phyloP scores from a whole-genome alignment of 2,888 invertebrate genomes.

The Lepeophtheirus nordmannii region DNA sequence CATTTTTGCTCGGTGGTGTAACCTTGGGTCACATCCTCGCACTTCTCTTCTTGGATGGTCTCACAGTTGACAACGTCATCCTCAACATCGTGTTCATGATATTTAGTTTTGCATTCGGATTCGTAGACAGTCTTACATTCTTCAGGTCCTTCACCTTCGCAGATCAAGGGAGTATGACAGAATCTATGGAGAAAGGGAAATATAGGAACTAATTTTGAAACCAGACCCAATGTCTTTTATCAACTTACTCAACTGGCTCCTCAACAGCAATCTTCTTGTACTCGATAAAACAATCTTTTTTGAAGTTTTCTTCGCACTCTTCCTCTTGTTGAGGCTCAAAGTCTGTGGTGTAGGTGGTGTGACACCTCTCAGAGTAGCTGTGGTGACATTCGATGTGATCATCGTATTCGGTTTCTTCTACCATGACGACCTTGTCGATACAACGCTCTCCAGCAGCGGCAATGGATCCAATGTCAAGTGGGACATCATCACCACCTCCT shows the following conservation, averaged over 20 bases:
- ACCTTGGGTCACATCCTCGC: slow-evolving; percentile 11
- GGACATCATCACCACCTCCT: neutral
- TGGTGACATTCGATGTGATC: slow-evolving; percentile 13
- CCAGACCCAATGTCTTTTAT: too few species aligned
- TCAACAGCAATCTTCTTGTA: slow-evolving; percentile 15
- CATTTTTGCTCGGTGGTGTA: slow-evolving; percentile 13
- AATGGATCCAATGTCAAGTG: neutral
- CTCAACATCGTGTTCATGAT: slow-evolving; percentile 18
- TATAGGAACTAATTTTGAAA: too few species aligned
- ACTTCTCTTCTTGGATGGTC: slow-evolving; percentile 11
- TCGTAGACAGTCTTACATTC: slow-evolving; percentile 15
- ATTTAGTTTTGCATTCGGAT: slow-evolving; percentile 1
- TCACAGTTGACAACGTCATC: slow-evolving; percentile 15
- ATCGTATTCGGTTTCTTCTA: slow-evolving; percentile 11
- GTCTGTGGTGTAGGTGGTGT: slow-evolving; percentile 9
- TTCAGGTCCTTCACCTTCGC: slow-evolving; percentile 10
- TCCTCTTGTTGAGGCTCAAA: slow-evolving; percentile 15
- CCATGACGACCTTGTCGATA: slow-evolving; percentile 11
- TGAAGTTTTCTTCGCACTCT: slow-evolving; percentile 16
- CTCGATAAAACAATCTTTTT: slow-evolving; percentile 6
- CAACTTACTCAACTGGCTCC: slow-evolving; percentile 7
- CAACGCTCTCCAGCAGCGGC: slow-evolving; percentile 13
- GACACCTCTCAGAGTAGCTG: slow-evolving; percentile 13
- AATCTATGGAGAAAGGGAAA: neutral
- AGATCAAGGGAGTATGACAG: slow-evolving; percentile 14